These are phyloP conservation scores for Drosophila pectinifera DNA, from an alignment of 1,140 invertebrate genomes.

Conservation along the genomic window DNA sequence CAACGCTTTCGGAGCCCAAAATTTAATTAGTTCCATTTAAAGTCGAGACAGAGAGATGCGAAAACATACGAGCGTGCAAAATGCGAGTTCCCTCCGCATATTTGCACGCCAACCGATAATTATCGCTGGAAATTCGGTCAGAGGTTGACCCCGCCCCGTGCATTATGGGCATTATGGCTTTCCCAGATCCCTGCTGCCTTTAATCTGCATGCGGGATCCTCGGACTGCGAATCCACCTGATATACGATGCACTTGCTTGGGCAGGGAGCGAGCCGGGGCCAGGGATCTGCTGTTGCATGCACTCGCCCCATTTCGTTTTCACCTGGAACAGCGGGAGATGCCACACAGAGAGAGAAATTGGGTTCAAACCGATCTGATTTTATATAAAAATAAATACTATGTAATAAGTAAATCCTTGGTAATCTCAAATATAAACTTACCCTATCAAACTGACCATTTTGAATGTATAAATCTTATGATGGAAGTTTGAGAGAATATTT, in stretches of 20 bases:
- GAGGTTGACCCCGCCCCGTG: constrained; percentile 62
- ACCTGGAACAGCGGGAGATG: constrained; percentile 52
- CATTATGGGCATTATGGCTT: constrained; percentile 2
- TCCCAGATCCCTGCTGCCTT: constrained; percentile 5
- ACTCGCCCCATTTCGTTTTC: constrained; percentile 69
- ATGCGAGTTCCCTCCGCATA: constrained; percentile 71
- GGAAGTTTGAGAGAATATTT: too few relatives aligned
- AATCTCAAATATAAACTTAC: too few relatives aligned
- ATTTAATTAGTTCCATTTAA: constrained; percentile 83
- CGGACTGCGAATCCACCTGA: constrained; percentile 68
- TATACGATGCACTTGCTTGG: constrained; percentile 43
- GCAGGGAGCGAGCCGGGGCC: background rate
- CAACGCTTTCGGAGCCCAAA: constrained; percentile 63
- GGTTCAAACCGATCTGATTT: background rate
- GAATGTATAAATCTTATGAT: too few relatives aligned
- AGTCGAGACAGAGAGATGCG: constrained; percentile 32
- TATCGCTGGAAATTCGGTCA: constrained; percentile 80
- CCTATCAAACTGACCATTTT: too few relatives aligned
- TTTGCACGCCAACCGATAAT: constrained; percentile 80
- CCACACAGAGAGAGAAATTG: background rate
- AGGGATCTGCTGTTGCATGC: constrained; percentile 30
- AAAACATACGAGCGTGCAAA: constrained; percentile 8
- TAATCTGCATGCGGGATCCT: constrained; percentile 71
- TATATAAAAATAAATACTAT: background rate
- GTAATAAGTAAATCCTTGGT: too few relatives aligned